phyloP scores from a whole-genome alignment of 2,888 invertebrate species.

The Apodemia duryi region DNA sequence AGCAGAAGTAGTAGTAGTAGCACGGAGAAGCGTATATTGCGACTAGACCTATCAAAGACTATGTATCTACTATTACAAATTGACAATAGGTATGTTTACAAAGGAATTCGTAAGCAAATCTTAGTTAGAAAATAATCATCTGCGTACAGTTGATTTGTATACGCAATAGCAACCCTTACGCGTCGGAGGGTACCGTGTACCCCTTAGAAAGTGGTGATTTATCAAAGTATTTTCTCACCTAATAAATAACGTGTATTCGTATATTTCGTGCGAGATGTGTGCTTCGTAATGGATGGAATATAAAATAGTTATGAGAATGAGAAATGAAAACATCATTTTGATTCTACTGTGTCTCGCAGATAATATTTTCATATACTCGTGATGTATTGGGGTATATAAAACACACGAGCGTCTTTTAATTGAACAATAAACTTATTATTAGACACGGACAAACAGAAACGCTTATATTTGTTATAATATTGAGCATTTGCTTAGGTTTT shows the following conservation, averaged over 20 bases:
- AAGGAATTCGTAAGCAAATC: not conserved
- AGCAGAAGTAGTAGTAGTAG: too few species aligned
- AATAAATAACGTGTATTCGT: conserved; percentile 29
- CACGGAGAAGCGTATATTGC: too few species aligned
- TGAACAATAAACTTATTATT: not conserved
- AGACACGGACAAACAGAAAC: too few species aligned
- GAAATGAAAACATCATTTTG: conserved; percentile 14
- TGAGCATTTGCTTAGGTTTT: too few species aligned
- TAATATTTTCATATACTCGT: conserved; percentile 24
- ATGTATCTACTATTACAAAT: too few species aligned
- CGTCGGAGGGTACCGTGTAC: conserved; percentile 25
- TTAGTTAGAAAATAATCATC: conserved; percentile 2
- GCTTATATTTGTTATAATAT: too few species aligned
- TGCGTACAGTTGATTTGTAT: conserved; percentile 27
- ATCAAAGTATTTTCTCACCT: conserved; percentile 39
- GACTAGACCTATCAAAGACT: too few species aligned
- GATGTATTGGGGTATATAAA: conserved; percentile 12
- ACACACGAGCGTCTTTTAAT: not conserved
- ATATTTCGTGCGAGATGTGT: conserved; percentile 35
- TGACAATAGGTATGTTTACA: too few species aligned
- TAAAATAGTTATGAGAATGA: conserved; percentile 49
- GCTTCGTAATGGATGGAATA: conserved; percentile 66
- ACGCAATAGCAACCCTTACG: conserved; percentile 37
- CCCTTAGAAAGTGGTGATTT: conserved; percentile 41
- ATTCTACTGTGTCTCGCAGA: conserved; percentile 12